Evolutionary conservation across 2,797 vertebrate species (phyloP).

Genomic region (Phoebastria nigripes): DNA sequence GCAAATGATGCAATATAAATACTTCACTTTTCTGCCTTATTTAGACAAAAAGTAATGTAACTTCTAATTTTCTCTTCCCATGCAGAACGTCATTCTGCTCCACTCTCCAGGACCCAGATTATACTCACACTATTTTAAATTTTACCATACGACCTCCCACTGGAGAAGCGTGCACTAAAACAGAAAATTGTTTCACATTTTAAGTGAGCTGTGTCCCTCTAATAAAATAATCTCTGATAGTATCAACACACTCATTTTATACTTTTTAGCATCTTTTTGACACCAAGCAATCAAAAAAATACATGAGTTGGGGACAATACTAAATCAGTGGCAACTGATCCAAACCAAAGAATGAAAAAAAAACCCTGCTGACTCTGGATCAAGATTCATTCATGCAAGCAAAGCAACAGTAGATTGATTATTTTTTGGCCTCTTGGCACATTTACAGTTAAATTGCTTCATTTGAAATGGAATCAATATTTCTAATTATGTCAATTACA

Average conservation of each 20-base stretch:
- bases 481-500: constrained; percentile 21
- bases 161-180: not conserved
- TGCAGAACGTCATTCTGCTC: not conserved
- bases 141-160: not conserved
- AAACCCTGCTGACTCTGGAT: not conserved
- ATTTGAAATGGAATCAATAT: not conserved
- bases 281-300: not conserved
- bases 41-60: not conserved
- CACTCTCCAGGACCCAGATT: not conserved
- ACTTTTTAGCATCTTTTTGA: not conserved
- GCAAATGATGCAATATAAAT: not conserved
- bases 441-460: constrained; percentile 18
- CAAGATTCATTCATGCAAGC: not conserved
- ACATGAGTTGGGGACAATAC: not conserved
- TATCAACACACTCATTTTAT: not conserved
- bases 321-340: not conserved
- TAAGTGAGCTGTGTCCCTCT: not conserved
- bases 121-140: not conserved
- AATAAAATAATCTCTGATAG: not conserved
- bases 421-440: not conserved
- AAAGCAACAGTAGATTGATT: constrained; percentile 18
- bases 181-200: not conserved
- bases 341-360: not conserved
- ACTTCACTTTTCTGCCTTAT: not conserved
- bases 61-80: not conserved